Evolutionary conservation across 2,888 invertebrate species (phyloP).

Genomic region (Pterostichus madidus): DNA sequence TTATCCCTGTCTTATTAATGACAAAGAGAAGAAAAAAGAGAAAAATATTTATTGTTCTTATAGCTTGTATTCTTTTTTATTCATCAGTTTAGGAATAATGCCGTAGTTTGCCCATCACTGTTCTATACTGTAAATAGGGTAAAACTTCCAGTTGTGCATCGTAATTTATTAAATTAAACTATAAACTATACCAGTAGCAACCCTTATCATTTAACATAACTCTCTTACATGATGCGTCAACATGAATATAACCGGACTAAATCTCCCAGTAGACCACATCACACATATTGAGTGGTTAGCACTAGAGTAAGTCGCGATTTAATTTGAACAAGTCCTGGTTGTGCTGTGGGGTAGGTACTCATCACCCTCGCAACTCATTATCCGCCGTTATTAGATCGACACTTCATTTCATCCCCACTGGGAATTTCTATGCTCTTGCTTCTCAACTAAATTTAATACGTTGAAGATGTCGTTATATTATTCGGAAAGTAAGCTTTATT

Average conservation of each 20-base stretch:
- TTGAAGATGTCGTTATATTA: too few species aligned
- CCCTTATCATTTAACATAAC: background rate
- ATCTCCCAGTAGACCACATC: slow-evolving; percentile 4
- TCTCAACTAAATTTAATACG: background rate
- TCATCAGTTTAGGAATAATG: too few species aligned
- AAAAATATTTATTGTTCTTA: too few species aligned
- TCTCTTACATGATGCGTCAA: background rate
- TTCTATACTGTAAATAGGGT: too few species aligned
- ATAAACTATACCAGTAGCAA: too few species aligned
- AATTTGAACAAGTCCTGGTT: background rate
- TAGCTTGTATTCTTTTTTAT: too few species aligned
- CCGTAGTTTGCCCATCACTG: too few species aligned
- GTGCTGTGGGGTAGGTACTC: background rate
- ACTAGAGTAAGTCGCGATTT: slow-evolving; percentile 6
- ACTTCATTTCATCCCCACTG: background rate
- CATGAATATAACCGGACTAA: slow-evolving; percentile 3
- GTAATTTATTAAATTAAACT: too few species aligned
- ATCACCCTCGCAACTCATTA: slow-evolving; percentile 36
- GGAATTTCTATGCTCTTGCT: background rate
- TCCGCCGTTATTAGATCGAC: slow-evolving; percentile 32
- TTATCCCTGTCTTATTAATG: too few species aligned
- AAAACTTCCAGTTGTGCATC: too few species aligned
- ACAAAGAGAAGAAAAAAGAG: too few species aligned
- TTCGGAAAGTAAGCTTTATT: too few species aligned
- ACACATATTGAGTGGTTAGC: background rate